These are phyloP conservation scores for Andrena chrysosceles DNA, from an alignment of 2,888 invertebrate genomes.

Conservation along the genomic window DNA sequence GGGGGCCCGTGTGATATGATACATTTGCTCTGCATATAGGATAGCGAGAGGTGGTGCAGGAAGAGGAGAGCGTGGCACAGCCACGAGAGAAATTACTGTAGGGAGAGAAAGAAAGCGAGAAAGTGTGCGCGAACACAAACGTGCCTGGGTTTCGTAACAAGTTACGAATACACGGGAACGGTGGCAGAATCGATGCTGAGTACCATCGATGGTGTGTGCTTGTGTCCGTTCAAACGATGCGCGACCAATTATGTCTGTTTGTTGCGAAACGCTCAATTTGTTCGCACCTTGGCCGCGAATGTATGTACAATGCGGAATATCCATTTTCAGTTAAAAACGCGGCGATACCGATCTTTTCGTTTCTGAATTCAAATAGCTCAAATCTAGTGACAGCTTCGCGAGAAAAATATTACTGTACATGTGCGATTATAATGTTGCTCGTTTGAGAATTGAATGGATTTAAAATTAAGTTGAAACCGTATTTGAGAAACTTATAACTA, in stretches of 20 bases:
- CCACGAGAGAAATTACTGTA: constrained; percentile 52
- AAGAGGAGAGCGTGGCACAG: constrained; percentile 51
- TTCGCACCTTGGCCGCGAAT: constrained; percentile 55
- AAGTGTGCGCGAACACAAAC: constrained; percentile 66
- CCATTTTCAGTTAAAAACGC: constrained; percentile 2
- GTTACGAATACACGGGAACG: constrained; percentile 74
- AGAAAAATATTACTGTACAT: not conserved
- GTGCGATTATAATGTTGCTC: not conserved
- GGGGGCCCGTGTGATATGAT: constrained; percentile 82
- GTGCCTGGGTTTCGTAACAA: constrained; percentile 78
- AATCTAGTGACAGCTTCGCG: not conserved
- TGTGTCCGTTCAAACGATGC: constrained; percentile 73
- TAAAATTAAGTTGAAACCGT: not conserved
- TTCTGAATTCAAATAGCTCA: not conserved
- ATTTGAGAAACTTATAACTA: not conserved
- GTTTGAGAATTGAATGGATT: not conserved
- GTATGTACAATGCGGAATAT: constrained; percentile 5
- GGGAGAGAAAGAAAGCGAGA: constrained; percentile 57
- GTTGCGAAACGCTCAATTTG: constrained; percentile 69
- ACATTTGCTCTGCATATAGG: constrained; percentile 81
- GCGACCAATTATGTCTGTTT: constrained; percentile 80
- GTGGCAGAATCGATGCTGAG: constrained; percentile 50
- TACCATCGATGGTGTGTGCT: constrained; percentile 69
- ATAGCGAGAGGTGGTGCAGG: constrained; percentile 58
- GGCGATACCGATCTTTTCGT: not conserved